Evolutionary conservation across 1,140 invertebrate species (phyloP).

Genomic region (Hirudo medicinalis): DNA sequence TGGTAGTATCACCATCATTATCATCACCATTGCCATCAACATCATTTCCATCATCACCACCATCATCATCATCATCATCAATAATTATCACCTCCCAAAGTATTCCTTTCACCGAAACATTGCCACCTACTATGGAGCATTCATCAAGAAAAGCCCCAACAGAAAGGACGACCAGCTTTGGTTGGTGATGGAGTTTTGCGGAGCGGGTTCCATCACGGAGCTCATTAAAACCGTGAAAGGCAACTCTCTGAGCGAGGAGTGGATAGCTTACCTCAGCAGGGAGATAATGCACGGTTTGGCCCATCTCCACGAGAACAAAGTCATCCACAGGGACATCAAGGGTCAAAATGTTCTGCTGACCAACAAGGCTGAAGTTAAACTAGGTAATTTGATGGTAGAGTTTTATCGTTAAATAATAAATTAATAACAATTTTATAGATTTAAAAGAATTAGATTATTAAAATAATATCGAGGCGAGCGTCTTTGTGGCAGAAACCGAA

Average conservation of each 20-base stretch:
- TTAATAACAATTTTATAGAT: neutral
- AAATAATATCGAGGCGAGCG: no score
- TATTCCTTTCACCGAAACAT: slow-evolving; percentile 99
- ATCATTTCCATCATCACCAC: no score
- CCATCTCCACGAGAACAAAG: slow-evolving; percentile 95
- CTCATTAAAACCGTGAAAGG: slow-evolving; percentile 65
- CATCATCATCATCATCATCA: no score
- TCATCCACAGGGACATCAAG: slow-evolving; percentile 99
- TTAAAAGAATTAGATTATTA: no score
- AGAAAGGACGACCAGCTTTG: slow-evolving; percentile 97
- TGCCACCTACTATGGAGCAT: slow-evolving; percentile 98
- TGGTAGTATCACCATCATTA: no score
- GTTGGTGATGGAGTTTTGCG: slow-evolving; percentile 99
- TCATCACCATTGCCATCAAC: no score
- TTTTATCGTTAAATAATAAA: neutral
- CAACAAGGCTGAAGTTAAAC: slow-evolving; percentile 96
- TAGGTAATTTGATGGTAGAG: slow-evolving; percentile 39
- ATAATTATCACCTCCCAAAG: slow-evolving; percentile 17
- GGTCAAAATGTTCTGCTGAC: slow-evolving; percentile 98
- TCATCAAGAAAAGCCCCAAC: slow-evolving; percentile 92
- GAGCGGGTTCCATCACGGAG: slow-evolving; percentile 97
- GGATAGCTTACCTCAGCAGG: slow-evolving; percentile 93
- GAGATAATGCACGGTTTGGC: slow-evolving; percentile 70
- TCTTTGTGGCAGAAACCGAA: no score
- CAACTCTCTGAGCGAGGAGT: slow-evolving; percentile 77